Evolutionary conservation across 2,113 vertebrate genomes (phyloP), one percentile per base, ranked within the genome.

Genomic region (Phodopus roborovskii): DNA sequence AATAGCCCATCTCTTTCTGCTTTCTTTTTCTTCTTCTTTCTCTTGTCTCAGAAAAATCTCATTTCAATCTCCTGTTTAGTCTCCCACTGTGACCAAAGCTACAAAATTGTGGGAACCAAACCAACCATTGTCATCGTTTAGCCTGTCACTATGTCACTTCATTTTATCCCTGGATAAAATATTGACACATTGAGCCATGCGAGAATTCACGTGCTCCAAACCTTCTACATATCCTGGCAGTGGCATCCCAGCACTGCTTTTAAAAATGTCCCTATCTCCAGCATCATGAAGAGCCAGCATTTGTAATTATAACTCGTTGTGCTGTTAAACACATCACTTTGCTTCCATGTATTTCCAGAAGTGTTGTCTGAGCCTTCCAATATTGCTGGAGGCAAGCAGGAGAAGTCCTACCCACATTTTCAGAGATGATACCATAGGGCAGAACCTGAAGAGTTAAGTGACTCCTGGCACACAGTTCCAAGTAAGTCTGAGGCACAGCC

Each of bases 151-250:
- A 13, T 11, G 26, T 48, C 16, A 88, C 66, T 85, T 50, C 28
- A 64, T 81, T 71, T 17, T 58, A 26, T 91, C 58, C 60, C 50
- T 85, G 71, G 66, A 26, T 66, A 89, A 94, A 89, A 96, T 75
- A 64, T 3, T 79, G 58, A 42, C 45, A 79, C 77, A 71, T 95
- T 90, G 8, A 30, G 36, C 36, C 62, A 26, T 66, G 28, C 53
- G 53, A 26, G 58, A 75, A 86, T 81, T 91, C 53, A 60, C 22
- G 13, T 85, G n/a, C 33, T 73, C n/a, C 19, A 83, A 53, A n/a
- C 36, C 64, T 62, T 94, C 90, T 81, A 15, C 1, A 30, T 16
- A 73, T 2, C 66, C 66, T 85, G 8, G 6, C 13, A n/a, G 26
- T 33, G 75, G 71, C 74, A 91, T 22, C 50, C 24, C 45, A 45